Percentiles rank a stretch among this genome's conserved stretches.
Conservation (phyloP, 2,888 invertebrate genomes). For the Spodoptera littoralis region DNA sequence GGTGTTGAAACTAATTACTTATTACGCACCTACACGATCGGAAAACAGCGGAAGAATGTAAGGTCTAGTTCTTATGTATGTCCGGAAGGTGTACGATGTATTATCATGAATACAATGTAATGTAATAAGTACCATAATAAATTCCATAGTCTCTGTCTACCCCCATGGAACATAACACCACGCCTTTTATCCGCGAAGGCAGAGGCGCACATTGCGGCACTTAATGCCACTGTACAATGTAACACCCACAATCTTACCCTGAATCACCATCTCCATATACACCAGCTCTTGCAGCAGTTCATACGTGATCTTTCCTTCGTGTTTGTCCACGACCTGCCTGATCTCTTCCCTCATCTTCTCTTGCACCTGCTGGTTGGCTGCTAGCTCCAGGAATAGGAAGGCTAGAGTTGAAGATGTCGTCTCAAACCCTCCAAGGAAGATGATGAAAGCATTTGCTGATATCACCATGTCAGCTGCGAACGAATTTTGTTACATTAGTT, state of each 20-base stretch:
- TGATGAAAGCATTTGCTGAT: constrained; percentile 89
- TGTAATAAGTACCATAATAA: too few species aligned
- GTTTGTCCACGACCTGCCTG: constrained; percentile 68
- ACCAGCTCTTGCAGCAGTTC: constrained; percentile 86
- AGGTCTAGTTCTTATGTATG: too few species aligned
- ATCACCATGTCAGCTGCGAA: constrained; percentile 86
- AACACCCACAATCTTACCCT: too few species aligned
- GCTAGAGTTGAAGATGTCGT: constrained; percentile 89
- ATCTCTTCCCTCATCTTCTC: constrained; percentile 86
- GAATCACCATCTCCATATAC: constrained; percentile 89
- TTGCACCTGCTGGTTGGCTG: constrained; percentile 86
- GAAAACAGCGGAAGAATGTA: too few species aligned
- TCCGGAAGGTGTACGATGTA: too few species aligned
- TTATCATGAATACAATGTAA: too few species aligned
- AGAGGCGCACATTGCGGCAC: too few species aligned
- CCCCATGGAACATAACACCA: too few species aligned
- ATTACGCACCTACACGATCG: not conserved
- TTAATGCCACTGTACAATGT: too few species aligned
- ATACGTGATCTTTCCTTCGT: constrained; percentile 80
- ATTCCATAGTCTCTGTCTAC: too few species aligned
- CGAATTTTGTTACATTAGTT: not conserved
- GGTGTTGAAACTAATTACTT: constrained; percentile 42
- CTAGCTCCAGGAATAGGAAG: constrained; percentile 88
- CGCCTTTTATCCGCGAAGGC: too few species aligned
- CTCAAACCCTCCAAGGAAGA: constrained; percentile 90